Conservation (phyloP, 2,797 vertebrate species). For the Valencia hispanica region DNA sequence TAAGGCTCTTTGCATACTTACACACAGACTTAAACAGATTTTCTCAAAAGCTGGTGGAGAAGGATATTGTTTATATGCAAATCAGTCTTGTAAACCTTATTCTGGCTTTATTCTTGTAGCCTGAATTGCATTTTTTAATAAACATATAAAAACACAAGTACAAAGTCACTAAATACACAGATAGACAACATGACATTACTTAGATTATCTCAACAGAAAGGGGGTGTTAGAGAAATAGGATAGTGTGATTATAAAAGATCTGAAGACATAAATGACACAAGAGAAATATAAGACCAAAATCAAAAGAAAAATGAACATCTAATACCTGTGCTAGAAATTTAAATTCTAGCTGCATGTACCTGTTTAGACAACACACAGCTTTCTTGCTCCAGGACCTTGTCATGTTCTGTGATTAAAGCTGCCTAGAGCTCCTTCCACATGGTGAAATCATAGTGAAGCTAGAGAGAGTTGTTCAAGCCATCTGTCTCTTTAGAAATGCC, state of each 20-base stretch:
- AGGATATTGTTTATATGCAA: background rate
- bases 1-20: background rate
- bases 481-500: slow-evolving; percentile 53
- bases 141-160: background rate
- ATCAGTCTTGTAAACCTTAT: background rate
- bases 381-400: slow-evolving; percentile 32
- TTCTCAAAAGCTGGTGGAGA: background rate
- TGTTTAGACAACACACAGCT: slow-evolving; percentile 2
- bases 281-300: background rate
- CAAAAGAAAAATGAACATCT: background rate
- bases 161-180: background rate
- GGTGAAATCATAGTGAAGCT: slow-evolving; percentile 46
- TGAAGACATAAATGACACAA: background rate
- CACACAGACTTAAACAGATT: background rate
- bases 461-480: slow-evolving; percentile 48
- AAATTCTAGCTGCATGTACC: slow-evolving; percentile 15
- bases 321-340: background rate
- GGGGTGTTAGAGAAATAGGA: background rate
- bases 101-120: background rate
- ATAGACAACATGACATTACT: background rate
- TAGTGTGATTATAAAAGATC: background rate
- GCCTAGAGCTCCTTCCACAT: slow-evolving; percentile 30
- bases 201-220: background rate
- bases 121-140: background rate
- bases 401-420: slow-evolving; percentile 45